These are phyloP conservation scores for Crepidodera aurea DNA, from an alignment of 2,888 invertebrate species.

Conservation along the genomic window DNA sequence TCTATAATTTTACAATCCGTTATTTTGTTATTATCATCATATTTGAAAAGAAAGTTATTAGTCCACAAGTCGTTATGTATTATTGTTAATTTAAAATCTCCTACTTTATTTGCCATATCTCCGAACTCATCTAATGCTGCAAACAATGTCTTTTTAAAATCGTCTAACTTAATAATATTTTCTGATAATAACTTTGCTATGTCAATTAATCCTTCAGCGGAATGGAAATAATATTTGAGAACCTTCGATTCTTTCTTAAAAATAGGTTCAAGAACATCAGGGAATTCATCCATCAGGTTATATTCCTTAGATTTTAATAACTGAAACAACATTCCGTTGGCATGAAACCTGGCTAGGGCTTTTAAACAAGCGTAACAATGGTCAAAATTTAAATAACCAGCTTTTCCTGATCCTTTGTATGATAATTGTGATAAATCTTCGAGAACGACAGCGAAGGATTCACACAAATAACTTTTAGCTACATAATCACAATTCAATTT, in stretches of 20 bases:
- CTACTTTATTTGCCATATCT: slow-evolving; percentile 1
- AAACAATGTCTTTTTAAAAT: slow-evolving; percentile 42
- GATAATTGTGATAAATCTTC: slow-evolving; percentile 48
- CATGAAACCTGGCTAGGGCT: slow-evolving; percentile 65
- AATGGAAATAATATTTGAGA: slow-evolving; percentile 41
- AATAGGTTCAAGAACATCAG: slow-evolving; percentile 44
- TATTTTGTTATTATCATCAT: slow-evolving; percentile 38
- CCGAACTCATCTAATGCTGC: slow-evolving; percentile 17
- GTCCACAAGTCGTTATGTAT: slow-evolving; percentile 55
- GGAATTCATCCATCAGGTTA: slow-evolving; percentile 42
- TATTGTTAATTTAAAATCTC: slow-evolving; percentile 41
- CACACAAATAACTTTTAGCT: slow-evolving; percentile 49
- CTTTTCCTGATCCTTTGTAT: slow-evolving; percentile 44
- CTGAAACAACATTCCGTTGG: slow-evolving; percentile 64
- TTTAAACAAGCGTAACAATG: slow-evolving; percentile 63
- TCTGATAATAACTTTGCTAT: slow-evolving; percentile 46
- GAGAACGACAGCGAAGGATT: slow-evolving; percentile 47
- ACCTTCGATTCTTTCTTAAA: slow-evolving; percentile 36
- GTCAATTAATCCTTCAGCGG: slow-evolving; percentile 44
- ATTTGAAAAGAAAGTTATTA: slow-evolving; percentile 52
- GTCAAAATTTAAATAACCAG: slow-evolving; percentile 60
- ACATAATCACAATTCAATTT: slow-evolving; percentile 47
- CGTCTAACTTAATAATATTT: slow-evolving; percentile 33
- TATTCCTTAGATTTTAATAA: slow-evolving; percentile 50
- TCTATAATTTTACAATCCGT: slow-evolving; percentile 49